Evolutionary conservation across 1,140 invertebrate genomes (phyloP).

Genomic region (Hyles euphorbiae): DNA sequence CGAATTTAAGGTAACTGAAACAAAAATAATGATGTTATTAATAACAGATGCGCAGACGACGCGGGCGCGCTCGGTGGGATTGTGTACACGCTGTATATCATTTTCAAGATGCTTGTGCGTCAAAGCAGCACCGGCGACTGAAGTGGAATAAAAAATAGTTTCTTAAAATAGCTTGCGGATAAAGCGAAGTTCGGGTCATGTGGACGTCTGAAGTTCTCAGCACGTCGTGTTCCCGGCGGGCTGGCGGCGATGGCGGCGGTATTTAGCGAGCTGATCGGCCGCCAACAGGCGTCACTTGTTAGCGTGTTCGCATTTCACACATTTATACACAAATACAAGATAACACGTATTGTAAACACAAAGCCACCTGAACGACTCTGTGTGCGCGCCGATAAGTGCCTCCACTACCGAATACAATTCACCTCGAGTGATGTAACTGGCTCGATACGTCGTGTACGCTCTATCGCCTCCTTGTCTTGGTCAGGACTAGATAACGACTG

Average conservation of each 20-base stretch:
- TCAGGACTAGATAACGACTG: slow-evolving; percentile 30
- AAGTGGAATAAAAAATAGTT: slow-evolving; percentile 52
- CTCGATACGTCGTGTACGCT: slow-evolving; percentile 5
- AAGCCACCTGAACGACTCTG: slow-evolving; percentile 28
- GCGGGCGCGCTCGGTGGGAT: slow-evolving; percentile 3
- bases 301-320: slow-evolving; percentile 39
- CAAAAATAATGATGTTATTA: slow-evolving; percentile 31
- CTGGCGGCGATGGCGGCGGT: slow-evolving; percentile 24
- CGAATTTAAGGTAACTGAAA: slow-evolving; percentile 68
- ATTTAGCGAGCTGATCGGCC: slow-evolving; percentile 41
- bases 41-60: no score
- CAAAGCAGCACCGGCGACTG: slow-evolving; percentile 43
- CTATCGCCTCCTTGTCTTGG: slow-evolving; percentile 23
- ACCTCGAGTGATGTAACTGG: slow-evolving; percentile 15
- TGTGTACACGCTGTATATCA: slow-evolving; percentile 27
- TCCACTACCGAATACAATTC: slow-evolving; percentile 7
- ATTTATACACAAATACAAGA: slow-evolving; percentile 36
- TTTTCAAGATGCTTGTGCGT: slow-evolving; percentile 41
- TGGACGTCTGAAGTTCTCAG: slow-evolving; percentile 35
- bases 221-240: slow-evolving; percentile 4
- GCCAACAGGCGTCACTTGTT: slow-evolving; percentile 58
- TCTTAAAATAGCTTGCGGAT: slow-evolving; percentile 53
- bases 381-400: no score
- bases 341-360: slow-evolving; percentile 53
- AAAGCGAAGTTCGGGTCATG: slow-evolving; percentile 49